These are phyloP conservation scores for Zoanthus sociatus DNA, from an alignment of 92 coral and sea anemone species.

Conservation along the genomic window DNA sequence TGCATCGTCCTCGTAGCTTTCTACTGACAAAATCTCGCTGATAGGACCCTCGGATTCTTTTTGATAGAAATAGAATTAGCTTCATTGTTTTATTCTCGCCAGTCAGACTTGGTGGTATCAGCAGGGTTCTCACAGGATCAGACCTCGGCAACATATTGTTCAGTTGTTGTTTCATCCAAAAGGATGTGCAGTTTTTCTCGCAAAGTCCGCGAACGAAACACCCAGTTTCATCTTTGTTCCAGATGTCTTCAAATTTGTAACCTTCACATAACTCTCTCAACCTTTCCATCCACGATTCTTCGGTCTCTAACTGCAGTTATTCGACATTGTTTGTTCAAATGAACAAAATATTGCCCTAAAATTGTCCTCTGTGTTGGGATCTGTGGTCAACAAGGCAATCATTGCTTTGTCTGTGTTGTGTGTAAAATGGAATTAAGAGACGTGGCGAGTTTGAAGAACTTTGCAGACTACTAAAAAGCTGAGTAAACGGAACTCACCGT, in stretches of 20 bases:
- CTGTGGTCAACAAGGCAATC: constrained; percentile 10
- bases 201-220: constrained; percentile 47
- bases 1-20: too few species aligned
- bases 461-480: background rate
- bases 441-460: background rate
- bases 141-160: too few species aligned
- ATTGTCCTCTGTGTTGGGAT: constrained; percentile 46
- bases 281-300: too few species aligned
- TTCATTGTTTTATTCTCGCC: too few species aligned
- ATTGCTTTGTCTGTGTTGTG: background rate
- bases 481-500: background rate
- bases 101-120: too few species aligned
- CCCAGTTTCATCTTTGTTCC: constrained; percentile 46
- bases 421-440: background rate
- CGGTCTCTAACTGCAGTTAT: background rate
- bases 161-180: too few species aligned
- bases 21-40: too few species aligned
- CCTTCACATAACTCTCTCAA: background rate
- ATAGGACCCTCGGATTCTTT: too few species aligned
- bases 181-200: constrained; percentile 11
- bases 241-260: constrained; percentile 44
- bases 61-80: too few species aligned
- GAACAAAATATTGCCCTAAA: constrained; percentile 37
- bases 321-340: constrained; percentile 13
- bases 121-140: too few species aligned